phyloP scores from a whole-genome alignment of 2,888 invertebrate genomes.

The Pammene fasciana region DNA sequence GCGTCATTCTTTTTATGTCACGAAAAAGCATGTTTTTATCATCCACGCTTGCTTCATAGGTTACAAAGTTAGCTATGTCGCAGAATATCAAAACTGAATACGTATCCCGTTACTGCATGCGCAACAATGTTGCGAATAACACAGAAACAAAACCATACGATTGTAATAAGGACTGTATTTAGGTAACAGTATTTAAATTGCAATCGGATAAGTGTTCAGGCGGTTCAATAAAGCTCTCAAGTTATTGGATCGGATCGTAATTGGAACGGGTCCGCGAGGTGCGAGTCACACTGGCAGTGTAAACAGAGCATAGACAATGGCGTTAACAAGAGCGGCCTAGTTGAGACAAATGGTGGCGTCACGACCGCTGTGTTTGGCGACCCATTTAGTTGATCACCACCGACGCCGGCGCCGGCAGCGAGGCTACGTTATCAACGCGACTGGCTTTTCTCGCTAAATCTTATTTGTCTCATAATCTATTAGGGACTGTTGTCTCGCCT shows the following conservation, averaged over 20 bases:
- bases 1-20: not conserved
- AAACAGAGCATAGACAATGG: conserved; percentile 70
- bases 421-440: conserved; percentile 36
- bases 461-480: conserved; percentile 39
- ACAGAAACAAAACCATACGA: conserved; percentile 33
- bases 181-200: conserved; percentile 18
- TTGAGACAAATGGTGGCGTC: conserved; percentile 71
- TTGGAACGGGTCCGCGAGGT: conserved; percentile 31
- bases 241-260: conserved; percentile 28
- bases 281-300: conserved; percentile 49
- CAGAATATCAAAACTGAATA: not conserved
- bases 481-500: conserved; percentile 23
- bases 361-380: conserved; percentile 63
- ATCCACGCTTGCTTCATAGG: not conserved
- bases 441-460: conserved; percentile 34
- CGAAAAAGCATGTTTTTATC: not conserved
- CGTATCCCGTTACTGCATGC: not conserved
- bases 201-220: conserved; percentile 18
- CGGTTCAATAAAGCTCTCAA: conserved; percentile 21
- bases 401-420: conserved; percentile 46
- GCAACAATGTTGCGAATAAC: conserved; percentile 30
- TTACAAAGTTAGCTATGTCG: not conserved
- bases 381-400: conserved; percentile 70
- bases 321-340: conserved; percentile 78
- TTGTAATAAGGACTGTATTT: not conserved